A percentile compares a stretch with the other conserved stretches of the same genome.
These are phyloP conservation scores for Hyles vespertilio DNA, from an alignment of 1,140 invertebrate genomes.

Conservation along the genomic window DNA sequence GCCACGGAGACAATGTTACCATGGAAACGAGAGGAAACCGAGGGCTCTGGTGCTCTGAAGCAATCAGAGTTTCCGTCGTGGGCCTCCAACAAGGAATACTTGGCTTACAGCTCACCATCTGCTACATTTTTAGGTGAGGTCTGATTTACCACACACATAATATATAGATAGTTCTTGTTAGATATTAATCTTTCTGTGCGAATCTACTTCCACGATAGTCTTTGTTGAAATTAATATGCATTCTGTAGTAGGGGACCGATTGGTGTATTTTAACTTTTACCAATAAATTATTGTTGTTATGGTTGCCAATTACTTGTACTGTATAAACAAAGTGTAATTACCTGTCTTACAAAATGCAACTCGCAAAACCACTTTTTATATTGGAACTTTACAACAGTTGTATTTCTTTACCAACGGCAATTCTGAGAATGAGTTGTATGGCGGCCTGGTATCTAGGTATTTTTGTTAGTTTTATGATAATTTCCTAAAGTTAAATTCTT, in stretches of 20 bases:
- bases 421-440: slow-evolving; percentile 5
- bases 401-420: slow-evolving; percentile 8
- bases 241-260: too few species aligned
- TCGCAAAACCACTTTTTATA: too few species aligned
- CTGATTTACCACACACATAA: too few species aligned
- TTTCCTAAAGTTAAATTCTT: neutral
- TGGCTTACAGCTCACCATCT: slow-evolving; percentile 93
- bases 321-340: too few species aligned
- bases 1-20: slow-evolving; percentile 90
- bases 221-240: too few species aligned
- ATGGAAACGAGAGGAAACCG: slow-evolving; percentile 89
- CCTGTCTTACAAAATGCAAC: too few species aligned
- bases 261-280: too few species aligned
- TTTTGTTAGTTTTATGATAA: neutral
- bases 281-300: too few species aligned
- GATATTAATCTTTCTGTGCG: too few species aligned
- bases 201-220: too few species aligned
- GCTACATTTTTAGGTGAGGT: slow-evolving; percentile 90
- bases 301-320: too few species aligned
- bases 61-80: slow-evolving; percentile 94
- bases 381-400: slow-evolving; percentile 1
- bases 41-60: slow-evolving; percentile 82
- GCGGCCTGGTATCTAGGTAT: slow-evolving; percentile 7
- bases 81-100: slow-evolving; percentile 94
- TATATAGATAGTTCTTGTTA: too few species aligned